phyloP scores from a whole-genome alignment of 2,113 vertebrate genomes.

The Poeciliopsis prolifica region DNA sequence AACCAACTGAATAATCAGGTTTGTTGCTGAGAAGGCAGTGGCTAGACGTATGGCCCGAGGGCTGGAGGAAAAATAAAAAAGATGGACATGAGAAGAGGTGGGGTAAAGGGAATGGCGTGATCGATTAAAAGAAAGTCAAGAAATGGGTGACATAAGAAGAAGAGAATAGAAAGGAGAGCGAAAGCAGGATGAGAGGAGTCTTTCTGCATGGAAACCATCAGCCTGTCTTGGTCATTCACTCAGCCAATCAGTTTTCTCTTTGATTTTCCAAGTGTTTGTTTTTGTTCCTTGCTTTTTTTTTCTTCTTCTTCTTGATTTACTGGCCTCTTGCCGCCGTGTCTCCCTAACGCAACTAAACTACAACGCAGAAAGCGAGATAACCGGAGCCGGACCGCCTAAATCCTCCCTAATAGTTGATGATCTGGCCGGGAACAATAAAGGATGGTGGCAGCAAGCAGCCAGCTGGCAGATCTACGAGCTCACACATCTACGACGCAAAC shows the following conservation, averaged over 20 bases:
- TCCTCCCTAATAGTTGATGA: constrained; percentile 50
- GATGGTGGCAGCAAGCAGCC: constrained; percentile 39
- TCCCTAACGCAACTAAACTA: constrained; percentile 30
- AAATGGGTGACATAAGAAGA: background rate
- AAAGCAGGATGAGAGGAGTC: background rate
- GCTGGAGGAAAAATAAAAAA: constrained; percentile 8
- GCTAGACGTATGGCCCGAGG: constrained; percentile 63
- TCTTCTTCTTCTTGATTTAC: constrained; percentile 13
- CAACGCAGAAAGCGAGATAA: constrained; percentile 44
- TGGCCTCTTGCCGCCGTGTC: constrained; percentile 29
- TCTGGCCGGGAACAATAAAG: constrained; percentile 54
- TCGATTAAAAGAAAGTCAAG: constrained; percentile 2
- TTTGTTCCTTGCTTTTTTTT: constrained; percentile 1
- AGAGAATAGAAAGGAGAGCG: background rate
- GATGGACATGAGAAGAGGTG: background rate
- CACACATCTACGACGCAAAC: constrained; percentile 37
- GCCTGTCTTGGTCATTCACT: constrained; percentile 20
- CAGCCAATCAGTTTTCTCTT: constrained; percentile 48
- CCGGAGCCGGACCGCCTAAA: constrained; percentile 35
- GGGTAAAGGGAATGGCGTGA: background rate
- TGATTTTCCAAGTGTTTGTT: constrained; percentile 21
- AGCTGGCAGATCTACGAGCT: constrained; percentile 50
- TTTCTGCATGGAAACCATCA: constrained; percentile 37
- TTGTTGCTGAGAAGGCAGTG: constrained; percentile 52
- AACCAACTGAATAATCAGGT: constrained; percentile 52